phyloP scores from a whole-genome alignment of 2,888 invertebrate genomes.

The Seira musarum region DNA sequence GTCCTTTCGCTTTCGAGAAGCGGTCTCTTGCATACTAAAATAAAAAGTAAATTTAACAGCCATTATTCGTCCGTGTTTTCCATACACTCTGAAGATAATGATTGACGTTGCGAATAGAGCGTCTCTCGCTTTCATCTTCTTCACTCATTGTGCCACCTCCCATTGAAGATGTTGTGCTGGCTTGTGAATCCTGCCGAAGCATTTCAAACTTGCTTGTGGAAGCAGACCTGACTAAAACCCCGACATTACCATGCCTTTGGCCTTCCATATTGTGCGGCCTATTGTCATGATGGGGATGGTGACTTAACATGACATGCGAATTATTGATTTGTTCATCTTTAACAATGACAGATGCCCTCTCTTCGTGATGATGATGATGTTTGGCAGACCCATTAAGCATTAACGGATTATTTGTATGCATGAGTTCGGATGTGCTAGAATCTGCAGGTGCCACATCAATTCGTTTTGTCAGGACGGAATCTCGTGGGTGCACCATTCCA shows the following conservation, averaged over 20 bases:
- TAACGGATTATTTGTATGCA: conserved; percentile 46
- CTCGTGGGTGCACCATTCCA: conserved; percentile 37
- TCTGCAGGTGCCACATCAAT: conserved; percentile 66
- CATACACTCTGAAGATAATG: not conserved
- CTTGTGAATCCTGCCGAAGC: conserved; percentile 64
- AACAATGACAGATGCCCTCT: conserved; percentile 68
- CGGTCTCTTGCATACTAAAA: conserved; percentile 49
- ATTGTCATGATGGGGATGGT: conserved; percentile 20
- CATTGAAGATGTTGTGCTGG: conserved; percentile 62
- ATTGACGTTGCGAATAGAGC: conserved; percentile 83
- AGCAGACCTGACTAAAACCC: conserved; percentile 43
- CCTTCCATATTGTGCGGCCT: conserved; percentile 20
- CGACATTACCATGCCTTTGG: conserved; percentile 18
- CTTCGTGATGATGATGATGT: conserved; percentile 47
- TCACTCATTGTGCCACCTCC: conserved; percentile 58
- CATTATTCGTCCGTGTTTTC: not conserved
- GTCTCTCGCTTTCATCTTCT: conserved; percentile 57
- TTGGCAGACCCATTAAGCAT: conserved; percentile 23
- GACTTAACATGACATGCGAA: conserved; percentile 3
- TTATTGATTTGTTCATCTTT: conserved; percentile 66
- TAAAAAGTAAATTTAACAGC: too few relatives aligned
- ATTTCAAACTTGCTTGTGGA: conserved; percentile 56
- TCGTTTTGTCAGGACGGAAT: conserved; percentile 43
- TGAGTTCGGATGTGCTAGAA: conserved; percentile 60
- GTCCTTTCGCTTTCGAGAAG: conserved; percentile 42